phyloP scores from a whole-genome alignment of 92 coral and sea anemone genomes.

The Galaxea fascicularis region DNA sequence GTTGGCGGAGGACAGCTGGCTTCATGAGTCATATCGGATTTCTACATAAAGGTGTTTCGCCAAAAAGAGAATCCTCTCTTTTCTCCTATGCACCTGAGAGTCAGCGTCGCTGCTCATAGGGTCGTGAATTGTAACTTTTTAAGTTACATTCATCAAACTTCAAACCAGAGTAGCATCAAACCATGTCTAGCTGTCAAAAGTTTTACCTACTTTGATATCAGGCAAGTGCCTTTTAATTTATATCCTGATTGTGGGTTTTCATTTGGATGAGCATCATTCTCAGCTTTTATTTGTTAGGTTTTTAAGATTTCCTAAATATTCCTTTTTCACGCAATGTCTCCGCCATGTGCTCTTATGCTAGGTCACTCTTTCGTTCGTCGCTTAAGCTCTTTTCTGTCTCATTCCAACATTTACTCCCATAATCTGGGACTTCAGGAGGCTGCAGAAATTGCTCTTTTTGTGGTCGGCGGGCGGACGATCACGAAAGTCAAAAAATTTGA shows the following conservation, averaged over 20 bases:
- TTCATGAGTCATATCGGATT: too few species aligned
- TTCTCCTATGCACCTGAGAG: too few species aligned
- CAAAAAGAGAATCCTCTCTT: too few species aligned
- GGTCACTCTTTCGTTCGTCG: background rate
- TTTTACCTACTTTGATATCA: background rate
- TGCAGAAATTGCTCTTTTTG: background rate
- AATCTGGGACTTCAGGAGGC: background rate
- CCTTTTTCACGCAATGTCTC: background rate
- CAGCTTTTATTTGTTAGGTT: background rate
- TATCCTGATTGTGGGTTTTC: too few species aligned
- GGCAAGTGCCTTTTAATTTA: background rate
- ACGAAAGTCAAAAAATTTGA: constrained; percentile 2
- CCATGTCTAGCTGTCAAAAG: background rate
- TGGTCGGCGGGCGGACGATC: background rate
- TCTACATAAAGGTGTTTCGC: too few species aligned
- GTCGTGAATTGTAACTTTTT: too few species aligned
- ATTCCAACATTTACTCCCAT: background rate
- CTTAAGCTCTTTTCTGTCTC: constrained; percentile 1
- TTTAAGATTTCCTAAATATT: background rate
- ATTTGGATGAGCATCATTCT: too few species aligned
- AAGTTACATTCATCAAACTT: too few species aligned
- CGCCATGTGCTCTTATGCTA: background rate
- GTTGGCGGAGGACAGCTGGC: too few species aligned
- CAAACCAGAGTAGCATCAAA: too few species aligned
- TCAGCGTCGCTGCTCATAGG: too few species aligned